Base-by-base conservation (phyloP, 2,888 invertebrate species). In the Dromius quadrimaculatus region DNA sequence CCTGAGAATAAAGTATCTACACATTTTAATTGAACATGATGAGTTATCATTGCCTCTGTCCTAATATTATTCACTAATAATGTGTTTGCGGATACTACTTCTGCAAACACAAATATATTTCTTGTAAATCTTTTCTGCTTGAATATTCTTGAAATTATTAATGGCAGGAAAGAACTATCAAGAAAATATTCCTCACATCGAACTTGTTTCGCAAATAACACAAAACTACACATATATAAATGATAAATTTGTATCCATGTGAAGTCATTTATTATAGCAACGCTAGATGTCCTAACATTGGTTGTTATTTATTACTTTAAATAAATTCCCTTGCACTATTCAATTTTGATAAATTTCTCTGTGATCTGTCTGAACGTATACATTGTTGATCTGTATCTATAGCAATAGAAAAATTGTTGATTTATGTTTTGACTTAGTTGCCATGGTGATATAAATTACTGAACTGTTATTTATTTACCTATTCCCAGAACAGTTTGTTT, bases 281-380 rank as follows among this genome's bases (percentile, higher is more conserved):
- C 11, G 23, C 50, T n/a, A 41, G 41, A 61, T 61, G 61, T 61
- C 61, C 41, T 41, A 61, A 61, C 61, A 41, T 22, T 19, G 38
- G 23, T 38, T 15, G 38, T 61, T 61, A 61, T 61, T 61, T 41
- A 41, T 36, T 41, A 38, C 41, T 38, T 17, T 38, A 59, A 41
- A 61, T 41, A 61, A 61, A 61, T 61, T 61, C 61, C 11, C 15
- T 13, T 61, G 61, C 20, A 41, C 61, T 41, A 61, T 61, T 61
- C 61, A 41, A 61, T 61, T 61, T 61, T 61, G 61, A 61, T 61
- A 61, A 61, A 61, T 61, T 41, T 61, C 22, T 41, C 22, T 61
- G 61, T 41, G 61, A 61, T 61, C 38, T 38, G 59, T 59, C 47
- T 13, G 2, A 11, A 54, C 15, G 22, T 54, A 28, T 28, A 54